Conservation (phyloP, 2,113 vertebrate species). For the Hiodon alosoides region DNA sequence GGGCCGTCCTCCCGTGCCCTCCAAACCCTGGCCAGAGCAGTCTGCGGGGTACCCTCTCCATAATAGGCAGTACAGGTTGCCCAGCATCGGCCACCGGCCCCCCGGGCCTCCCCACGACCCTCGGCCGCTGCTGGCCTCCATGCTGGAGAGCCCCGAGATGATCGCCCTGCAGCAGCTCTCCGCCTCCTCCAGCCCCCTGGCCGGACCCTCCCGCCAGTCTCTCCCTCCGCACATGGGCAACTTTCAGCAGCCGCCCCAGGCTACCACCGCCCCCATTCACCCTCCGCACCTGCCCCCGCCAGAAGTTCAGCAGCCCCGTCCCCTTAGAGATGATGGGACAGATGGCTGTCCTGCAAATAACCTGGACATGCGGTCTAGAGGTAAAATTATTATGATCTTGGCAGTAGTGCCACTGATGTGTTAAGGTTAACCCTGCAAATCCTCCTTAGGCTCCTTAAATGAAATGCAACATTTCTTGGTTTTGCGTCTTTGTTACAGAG, state of each 20-base stretch:
- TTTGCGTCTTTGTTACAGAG: too few species aligned
- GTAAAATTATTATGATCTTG: not conserved
- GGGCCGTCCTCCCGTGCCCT: constrained; percentile 65
- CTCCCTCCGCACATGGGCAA: constrained; percentile 35
- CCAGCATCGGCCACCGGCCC: constrained; percentile 49
- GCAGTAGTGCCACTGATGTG: too few species aligned
- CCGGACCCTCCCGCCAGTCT: constrained; percentile 59
- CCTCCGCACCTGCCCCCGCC: constrained; percentile 46
- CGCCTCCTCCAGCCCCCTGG: constrained; percentile 78
- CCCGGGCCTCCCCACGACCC: constrained; percentile 53
- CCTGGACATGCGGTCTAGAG: constrained; percentile 3
- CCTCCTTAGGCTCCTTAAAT: not conserved
- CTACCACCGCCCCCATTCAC: constrained; percentile 50
- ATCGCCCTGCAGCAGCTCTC: constrained; percentile 95
- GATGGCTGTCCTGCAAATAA: constrained; percentile 42
- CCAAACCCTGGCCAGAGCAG: constrained; percentile 76
- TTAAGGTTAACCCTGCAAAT: too few species aligned
- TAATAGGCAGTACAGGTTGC: constrained; percentile 63
- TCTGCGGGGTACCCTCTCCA: constrained; percentile 75
- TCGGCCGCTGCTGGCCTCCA: constrained; percentile 76
- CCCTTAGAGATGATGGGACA: constrained; percentile 46
- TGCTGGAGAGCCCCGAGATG: constrained; percentile 99
- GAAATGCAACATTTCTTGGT: too few species aligned
- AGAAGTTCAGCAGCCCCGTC: constrained; percentile 31
- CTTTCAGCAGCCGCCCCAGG: constrained; percentile 58